Evolutionary conservation across 37 sponge, comb jelly and placozoan species (phyloP), one percentile per base, ranked within the genome.

Genomic region (Chondrilla cf. caribensis): DNA sequence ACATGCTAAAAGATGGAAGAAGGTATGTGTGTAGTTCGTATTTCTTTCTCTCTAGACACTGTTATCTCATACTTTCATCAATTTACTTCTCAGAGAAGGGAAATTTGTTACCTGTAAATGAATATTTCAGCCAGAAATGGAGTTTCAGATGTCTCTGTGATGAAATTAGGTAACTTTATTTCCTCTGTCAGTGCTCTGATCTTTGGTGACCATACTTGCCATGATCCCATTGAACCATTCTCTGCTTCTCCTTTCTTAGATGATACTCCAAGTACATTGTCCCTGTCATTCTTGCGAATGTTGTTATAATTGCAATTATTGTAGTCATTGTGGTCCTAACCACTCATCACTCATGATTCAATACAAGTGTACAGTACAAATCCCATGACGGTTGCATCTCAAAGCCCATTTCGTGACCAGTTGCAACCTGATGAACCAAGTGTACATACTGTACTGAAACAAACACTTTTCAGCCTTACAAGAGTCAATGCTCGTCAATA

Each of bases 201-300:
- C n/a, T n/a, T n/a, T n/a, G n/a, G n/a, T n/a, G n/a, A n/a, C n/a
- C n/a, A n/a, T 47, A 47, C 9, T 47, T 47, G 11, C 51, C 51
- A 47, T 14, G 11, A 47, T 47, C 11, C 11, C 51, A 47, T 47
- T 47, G 51, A n/a, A n/a, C n/a, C n/a, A n/a, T n/a, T n/a, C n/a
- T n/a, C n/a, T n/a, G n/a, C n/a, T n/a, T n/a, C 15, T 4, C 19
- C 43, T 37, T 54, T 39, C 39, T 78, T 2, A 90, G 90, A 57
- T 90, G 90, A 90, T 90, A 90, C 78, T 64, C 83, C 54, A 86
- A 79, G 83, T 90, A 90, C 79, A 90, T 90, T 14, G 60, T 90
- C 7, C 90, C 90, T 1, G 79, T 83, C 6, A 79, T 86, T 58
- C 39, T 90, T 60, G 87, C 71, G 2, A 86, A 86, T 78, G 54